Evolutionary conservation across 2,888 invertebrate genomes (phyloP), one percentile per base, ranked within the genome.

Genomic region (Tanypteryx hageni): DNA sequence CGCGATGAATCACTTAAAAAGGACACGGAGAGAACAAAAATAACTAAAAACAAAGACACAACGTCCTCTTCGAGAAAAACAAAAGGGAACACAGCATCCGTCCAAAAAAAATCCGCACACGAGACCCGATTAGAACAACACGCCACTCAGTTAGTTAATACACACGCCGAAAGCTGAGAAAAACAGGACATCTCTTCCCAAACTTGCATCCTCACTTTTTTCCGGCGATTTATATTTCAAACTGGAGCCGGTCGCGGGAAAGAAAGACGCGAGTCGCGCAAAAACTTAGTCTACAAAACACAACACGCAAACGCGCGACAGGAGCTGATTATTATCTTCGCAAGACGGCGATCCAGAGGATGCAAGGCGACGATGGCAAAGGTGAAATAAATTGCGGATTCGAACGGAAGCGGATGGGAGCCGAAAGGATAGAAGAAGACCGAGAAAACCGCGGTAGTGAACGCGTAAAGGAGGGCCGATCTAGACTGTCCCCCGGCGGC

Each of bases 401-500:
- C 0, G 13, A n/a, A 81, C 16, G 16, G 9, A n/a, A 27, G 44
- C 16, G 16, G n/a, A 58, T n/a, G 18, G 57, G 58, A 13, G 86
- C 27, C 83, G 85, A 27, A 27, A 11, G 14, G 14, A 59, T 11
- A 16, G 59, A 5, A 22, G 57, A 57, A 11, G 76, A 16, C n/a
- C 22, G 76, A 76, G 61, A 13, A 44, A 44, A 64, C 18, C 61
- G 16, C 64, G 61, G 31, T 31, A 16, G 89, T 31, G 27, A 61
- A 18, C 82, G 59, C 64, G 89, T n/a, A 64, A 44, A 64, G 64
- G 64, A 18, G 64, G n/a, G 89, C 59, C 27, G 13, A 27, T 59
- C 44, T 59, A 58, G 64, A 89, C 89, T 89, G 89, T 86, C 86
- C 89, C 64, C 18, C 16, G 44, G 83, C 18, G 64, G 11, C 59